These are phyloP conservation scores for Epinotia brunnichana DNA, from an alignment of 2,888 invertebrate species.

Conservation along the genomic window DNA sequence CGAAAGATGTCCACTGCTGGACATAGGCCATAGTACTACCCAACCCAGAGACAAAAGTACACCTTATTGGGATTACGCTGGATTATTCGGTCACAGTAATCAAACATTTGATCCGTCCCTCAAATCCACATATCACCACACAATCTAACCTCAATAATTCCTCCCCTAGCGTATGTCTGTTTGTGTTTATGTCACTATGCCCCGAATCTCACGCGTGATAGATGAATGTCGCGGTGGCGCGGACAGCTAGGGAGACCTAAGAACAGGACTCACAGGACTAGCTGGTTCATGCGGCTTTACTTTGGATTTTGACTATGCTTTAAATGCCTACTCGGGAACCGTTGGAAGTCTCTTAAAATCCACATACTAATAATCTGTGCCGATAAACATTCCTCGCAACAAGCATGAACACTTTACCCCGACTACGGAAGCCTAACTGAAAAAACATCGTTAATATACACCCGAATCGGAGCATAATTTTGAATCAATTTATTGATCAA, in stretches of 20 bases:
- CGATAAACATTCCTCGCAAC: no score
- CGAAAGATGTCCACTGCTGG: no score
- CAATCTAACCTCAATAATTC: background rate
- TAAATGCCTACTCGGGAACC: background rate
- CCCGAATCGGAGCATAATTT: no score
- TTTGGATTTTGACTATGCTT: background rate
- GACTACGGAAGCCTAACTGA: no score
- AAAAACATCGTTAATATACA: no score
- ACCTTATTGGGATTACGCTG: background rate
- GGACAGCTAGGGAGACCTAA: constrained; percentile 13
- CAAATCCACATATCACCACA: background rate
- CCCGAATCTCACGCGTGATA: constrained; percentile 24
- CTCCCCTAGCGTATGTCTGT: background rate
- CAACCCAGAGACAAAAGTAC: no score
- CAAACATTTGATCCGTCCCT: background rate
- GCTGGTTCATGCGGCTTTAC: background rate
- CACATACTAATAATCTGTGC: no score
- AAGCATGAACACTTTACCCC: no score
- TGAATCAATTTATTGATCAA: no score
- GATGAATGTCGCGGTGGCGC: constrained; percentile 8
- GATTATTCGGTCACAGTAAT: background rate
- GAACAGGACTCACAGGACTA: background rate
- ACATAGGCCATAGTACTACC: no score
- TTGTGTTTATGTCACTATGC: constrained; percentile 1
- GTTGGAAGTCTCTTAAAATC: no score